Base-by-base conservation (phyloP, 2,797 vertebrate genomes). In the Poeciliopsis infans region DNA sequence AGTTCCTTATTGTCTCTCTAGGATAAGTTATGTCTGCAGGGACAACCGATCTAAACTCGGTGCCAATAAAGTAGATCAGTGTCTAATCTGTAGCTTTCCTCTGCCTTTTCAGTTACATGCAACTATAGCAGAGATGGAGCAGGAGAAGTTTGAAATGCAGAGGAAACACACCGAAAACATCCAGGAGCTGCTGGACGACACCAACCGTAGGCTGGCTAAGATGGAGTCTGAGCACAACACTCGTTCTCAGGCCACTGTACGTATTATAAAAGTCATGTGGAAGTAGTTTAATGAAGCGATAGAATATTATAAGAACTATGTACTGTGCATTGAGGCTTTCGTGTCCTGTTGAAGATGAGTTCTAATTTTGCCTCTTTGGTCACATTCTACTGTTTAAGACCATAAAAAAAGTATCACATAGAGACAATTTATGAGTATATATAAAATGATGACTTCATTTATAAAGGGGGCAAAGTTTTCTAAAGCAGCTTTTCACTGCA, bases 151-250 rank as follows among this genome's bases (percentile, higher is more conserved):
- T 86, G 95, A 95, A 11, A 84, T 99, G 85, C 97, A 95, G 86
- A 98, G 96, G 94, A 96, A 94, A 81, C 97, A 98, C 93, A 98
- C 96, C 0, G 96, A 96, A 69, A 97, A 95, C 41, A 97, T 98
- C 88, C 97, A 98, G 89, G 94, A 97, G 25, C 89, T 99, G 88
- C 94, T 99, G 71, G 95, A 98, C 76, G 96, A 97, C 83, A 99
- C 98, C 83, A 98, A 96, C 39, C 15, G 86, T 4, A 93, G 96
- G 7, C 95, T 99, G 87, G 92, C 89, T 41, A 97, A 95, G 86
- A 98, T 99, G 98, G 97, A 99, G 91, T 81, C 90, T 0, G 97
- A 98, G 73, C 96, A 97, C 76, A 46, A 93, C 77, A 86, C 94
- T 6, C 97, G 97, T 78, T 95, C 92, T 0, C 95, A 93, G 78